These are phyloP conservation scores for Aphodius granarius DNA, from an alignment of 2,888 invertebrate species.

Conservation along the genomic window DNA sequence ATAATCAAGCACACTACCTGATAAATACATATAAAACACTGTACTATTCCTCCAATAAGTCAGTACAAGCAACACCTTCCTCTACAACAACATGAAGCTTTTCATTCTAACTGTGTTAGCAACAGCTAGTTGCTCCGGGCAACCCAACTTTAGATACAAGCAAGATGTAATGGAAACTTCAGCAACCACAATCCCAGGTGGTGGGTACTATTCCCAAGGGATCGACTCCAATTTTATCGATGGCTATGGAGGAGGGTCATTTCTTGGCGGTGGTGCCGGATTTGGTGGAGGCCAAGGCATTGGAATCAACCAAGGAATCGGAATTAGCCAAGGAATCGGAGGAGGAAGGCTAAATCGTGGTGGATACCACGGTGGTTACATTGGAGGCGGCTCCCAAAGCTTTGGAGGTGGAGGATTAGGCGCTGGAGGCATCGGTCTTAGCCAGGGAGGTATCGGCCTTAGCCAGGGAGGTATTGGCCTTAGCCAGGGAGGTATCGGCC, in stretches of 20 bases:
- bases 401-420: slow-evolving; percentile 36
- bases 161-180: slow-evolving; percentile 51
- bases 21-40: not conserved
- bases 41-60: not conserved
- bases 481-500: slow-evolving; percentile 9
- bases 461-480: slow-evolving; percentile 29
- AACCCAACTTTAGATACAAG: slow-evolving; percentile 37
- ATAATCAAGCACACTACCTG: slow-evolving; percentile 6
- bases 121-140: not conserved
- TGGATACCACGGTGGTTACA: slow-evolving; percentile 16
- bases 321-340: slow-evolving; percentile 34
- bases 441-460: slow-evolving; percentile 33
- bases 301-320: not conserved
- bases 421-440: slow-evolving; percentile 42
- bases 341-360: slow-evolving; percentile 30
- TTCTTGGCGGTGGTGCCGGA: slow-evolving; percentile 24
- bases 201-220: not conserved
- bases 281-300: slow-evolving; percentile 18
- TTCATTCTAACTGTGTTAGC: not conserved
- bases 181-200: slow-evolving; percentile 44
- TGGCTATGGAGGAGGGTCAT: slow-evolving; percentile 28
- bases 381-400: slow-evolving; percentile 18
- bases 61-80: not conserved
- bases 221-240: slow-evolving; percentile 35
- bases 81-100: not conserved